phyloP scores from a whole-genome alignment of 1,140 invertebrate species.

The Temnothorax curvispinosus region DNA sequence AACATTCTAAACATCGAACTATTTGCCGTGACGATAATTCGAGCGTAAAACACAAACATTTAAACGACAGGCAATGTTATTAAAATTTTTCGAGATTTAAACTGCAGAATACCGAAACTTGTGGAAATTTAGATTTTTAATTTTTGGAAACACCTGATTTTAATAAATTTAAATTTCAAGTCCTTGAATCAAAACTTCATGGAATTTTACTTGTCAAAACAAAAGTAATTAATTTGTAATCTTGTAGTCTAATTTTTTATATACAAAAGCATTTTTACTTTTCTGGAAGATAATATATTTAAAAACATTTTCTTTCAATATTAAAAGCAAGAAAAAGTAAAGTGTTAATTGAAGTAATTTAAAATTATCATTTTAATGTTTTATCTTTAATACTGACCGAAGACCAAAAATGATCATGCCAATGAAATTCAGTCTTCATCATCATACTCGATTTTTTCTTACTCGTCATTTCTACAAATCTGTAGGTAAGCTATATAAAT shows the following conservation, averaged over 20 bases:
- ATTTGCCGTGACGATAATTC: background rate
- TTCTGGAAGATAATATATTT: background rate
- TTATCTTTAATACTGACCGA: background rate
- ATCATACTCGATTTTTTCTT: background rate
- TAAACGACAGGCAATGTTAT: background rate
- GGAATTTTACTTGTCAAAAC: background rate
- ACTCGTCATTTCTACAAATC: background rate
- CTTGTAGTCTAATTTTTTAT: background rate
- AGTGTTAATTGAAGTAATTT: background rate
- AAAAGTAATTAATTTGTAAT: slow-evolving; percentile 1
- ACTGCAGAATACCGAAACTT: background rate
- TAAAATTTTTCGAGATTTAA: background rate
- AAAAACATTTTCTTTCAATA: background rate
- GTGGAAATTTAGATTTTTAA: background rate
- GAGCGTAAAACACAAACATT: background rate
- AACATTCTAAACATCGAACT: background rate
- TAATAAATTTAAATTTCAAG: background rate
- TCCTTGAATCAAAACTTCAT: background rate
- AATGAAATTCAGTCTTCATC: background rate
- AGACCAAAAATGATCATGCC: background rate
- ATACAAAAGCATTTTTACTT: background rate
- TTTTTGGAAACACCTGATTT: background rate
- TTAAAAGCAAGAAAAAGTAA: background rate
- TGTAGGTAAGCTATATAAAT: background rate
- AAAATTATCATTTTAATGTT: background rate